Conservation (phyloP, 2,888 invertebrate genomes). For the Ceramica pisi region DNA sequence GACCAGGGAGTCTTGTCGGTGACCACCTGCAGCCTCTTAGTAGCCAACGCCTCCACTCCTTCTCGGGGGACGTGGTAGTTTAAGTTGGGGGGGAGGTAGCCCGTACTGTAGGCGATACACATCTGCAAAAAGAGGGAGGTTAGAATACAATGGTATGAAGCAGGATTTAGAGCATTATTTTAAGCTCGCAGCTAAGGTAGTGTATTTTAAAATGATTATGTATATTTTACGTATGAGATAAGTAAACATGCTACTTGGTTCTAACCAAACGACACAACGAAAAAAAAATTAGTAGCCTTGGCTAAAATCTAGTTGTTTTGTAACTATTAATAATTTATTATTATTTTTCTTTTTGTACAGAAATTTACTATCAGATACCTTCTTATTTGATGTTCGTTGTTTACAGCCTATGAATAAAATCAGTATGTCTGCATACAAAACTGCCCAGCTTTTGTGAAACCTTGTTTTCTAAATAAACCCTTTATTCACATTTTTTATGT, state of each 20-base stretch:
- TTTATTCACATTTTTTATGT: too few species aligned
- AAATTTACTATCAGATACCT: too few species aligned
- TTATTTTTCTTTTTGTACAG: too few species aligned
- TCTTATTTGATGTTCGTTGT: too few species aligned
- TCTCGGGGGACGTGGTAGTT: conserved; percentile 93
- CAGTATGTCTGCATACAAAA: too few species aligned
- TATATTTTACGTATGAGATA: background rate
- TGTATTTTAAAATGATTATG: background rate
- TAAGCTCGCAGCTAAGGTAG: background rate
- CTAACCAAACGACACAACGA: too few species aligned
- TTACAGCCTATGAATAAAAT: too few species aligned
- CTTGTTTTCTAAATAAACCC: too few species aligned
- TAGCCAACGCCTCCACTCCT: conserved; percentile 91
- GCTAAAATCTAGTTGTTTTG: too few species aligned
- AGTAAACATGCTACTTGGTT: background rate
- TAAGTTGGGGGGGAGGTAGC: conserved; percentile 96
- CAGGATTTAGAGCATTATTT: background rate
- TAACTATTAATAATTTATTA: too few species aligned
- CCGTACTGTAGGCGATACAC: conserved; percentile 95
- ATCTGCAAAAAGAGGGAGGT: conserved; percentile 82
- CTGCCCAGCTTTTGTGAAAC: too few species aligned
- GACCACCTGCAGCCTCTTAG: conserved; percentile 93
- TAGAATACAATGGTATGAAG: background rate
- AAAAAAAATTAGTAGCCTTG: too few species aligned
- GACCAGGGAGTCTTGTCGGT: conserved; percentile 93